These are phyloP conservation scores for Lathronympha strigana DNA, from an alignment of 2,888 invertebrate genomes.

Conservation along the genomic window DNA sequence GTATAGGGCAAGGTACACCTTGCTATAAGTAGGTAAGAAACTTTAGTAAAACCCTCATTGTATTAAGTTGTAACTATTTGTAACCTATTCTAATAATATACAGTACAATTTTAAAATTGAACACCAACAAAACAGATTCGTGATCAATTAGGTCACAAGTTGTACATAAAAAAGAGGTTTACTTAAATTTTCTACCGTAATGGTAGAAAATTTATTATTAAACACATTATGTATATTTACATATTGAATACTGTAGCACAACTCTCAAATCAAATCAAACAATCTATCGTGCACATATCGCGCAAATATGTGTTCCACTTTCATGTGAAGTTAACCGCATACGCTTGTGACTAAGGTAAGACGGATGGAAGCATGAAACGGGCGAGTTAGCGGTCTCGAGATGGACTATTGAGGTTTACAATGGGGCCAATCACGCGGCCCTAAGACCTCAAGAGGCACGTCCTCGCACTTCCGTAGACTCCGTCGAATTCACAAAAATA, in stretches of 20 bases:
- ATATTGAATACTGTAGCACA: neutral
- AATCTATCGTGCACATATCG: too few species aligned
- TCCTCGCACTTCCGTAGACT: constrained; percentile 63
- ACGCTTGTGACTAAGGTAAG: constrained; percentile 41
- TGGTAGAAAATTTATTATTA: neutral
- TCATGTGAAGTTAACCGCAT: constrained; percentile 26
- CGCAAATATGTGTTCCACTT: constrained; percentile 9
- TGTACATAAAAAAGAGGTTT: too few species aligned
- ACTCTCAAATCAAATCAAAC: neutral
- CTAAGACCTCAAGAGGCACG: constrained; percentile 71
- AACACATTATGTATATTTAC: neutral
- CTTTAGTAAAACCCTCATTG: too few species aligned
- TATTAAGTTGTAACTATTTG: too few species aligned
- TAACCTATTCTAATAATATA: too few species aligned
- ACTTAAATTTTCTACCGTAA: too few species aligned
- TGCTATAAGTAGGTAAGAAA: too few species aligned
- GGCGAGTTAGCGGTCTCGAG: constrained; percentile 66
- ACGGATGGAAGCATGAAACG: constrained; percentile 54
- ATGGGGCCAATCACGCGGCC: constrained; percentile 77
- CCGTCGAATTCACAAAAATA: constrained; percentile 38
- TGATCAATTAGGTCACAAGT: too few species aligned
- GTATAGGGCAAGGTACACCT: too few species aligned
- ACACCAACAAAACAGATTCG: too few species aligned
- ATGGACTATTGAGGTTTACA: constrained; percentile 75
- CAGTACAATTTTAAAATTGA: too few species aligned